Evolutionary conservation across 1,140 invertebrate species (phyloP).

Genomic region (Ptiloglossa arizonensis): DNA sequence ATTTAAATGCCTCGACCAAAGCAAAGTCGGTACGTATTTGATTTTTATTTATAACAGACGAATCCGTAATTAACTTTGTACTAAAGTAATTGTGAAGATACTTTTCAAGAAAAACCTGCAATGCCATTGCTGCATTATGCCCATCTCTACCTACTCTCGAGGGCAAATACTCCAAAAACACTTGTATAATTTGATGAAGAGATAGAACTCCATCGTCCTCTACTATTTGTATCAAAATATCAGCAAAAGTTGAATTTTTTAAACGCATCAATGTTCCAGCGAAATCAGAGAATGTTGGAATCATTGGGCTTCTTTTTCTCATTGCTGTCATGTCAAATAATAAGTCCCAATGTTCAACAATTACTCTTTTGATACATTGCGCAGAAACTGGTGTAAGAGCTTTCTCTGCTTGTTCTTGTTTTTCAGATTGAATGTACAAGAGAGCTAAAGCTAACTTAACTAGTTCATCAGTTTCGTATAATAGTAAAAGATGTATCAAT

Average conservation of each 20-base stretch:
- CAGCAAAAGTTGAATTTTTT: conserved; percentile 79
- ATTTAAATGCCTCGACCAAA: conserved; percentile 81
- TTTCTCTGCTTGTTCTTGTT: conserved; percentile 78
- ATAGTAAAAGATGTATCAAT: conserved; percentile 80
- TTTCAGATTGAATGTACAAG: conserved; percentile 83
- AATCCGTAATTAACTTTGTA: conserved; percentile 68
- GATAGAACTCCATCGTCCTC: conserved; percentile 75
- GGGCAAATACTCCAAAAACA: conserved; percentile 84
- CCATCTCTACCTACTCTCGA: conserved; percentile 83
- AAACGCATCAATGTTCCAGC: conserved; percentile 81
- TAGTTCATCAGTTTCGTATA: conserved; percentile 69
- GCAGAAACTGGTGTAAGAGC: conserved; percentile 78
- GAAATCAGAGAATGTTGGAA: conserved; percentile 83
- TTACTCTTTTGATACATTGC: conserved; percentile 72
- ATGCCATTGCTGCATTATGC: conserved; percentile 80
- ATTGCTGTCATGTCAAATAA: conserved; percentile 81
- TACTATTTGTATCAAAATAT: conserved; percentile 79
- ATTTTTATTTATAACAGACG: conserved; percentile 57
- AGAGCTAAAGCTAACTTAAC: conserved; percentile 80
- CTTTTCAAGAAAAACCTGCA: conserved; percentile 83
- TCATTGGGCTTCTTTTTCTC: conserved; percentile 71
- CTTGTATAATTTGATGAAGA: conserved; percentile 83
- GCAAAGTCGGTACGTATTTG: conserved; percentile 79
- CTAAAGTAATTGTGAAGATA: conserved; percentile 80
- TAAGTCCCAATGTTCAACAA: conserved; percentile 81